Evolutionary conservation across 1,140 invertebrate species (phyloP), one percentile per base, ranked within the genome.

Genomic region (Littorina saxatilis): DNA sequence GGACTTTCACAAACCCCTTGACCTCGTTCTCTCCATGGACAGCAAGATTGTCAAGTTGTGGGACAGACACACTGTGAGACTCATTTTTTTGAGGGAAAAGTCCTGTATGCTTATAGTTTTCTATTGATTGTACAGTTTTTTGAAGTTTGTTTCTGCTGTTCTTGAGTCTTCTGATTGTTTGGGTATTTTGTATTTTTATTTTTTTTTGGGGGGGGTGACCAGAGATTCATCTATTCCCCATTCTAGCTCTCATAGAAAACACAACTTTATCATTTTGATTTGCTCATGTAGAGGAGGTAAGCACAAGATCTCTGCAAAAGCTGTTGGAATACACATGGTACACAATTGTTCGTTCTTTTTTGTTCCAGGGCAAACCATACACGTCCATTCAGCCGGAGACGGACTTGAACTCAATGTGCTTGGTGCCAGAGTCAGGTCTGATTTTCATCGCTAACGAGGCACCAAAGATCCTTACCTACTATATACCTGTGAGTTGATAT

Each of bases 391-490:
- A 99, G 93, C 93, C 94, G 50, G 93, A 93, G 32, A 93, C 95
- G 27, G 94, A 96, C 81, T 96, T 99, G 70, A 99, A 99, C 93
- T 96, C 98, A 92, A 93, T 99, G 2, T 97, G 96, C 92, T 93
- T 97, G 27, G 95, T 98, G 83, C 97, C 97, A 27, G 95, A 97
- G 82, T 96, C 96, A 72, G 98, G 94, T 82, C 94, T 99, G 92
- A 93, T 99, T 77, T 98, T 99, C 91, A 95, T 99, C 87, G 97
- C 98, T 1, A 98, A 97, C 91, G 98, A 99, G 94, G 95, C 96
- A 86, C 94, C 95, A 17, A 99, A 99, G 94, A 98, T 99, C 92
- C 95, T 97, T 87, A 96, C 97, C 0, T 99, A 98, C 93, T 99
- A 98, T 88, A 96, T 99, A 82, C 99, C 98, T 15, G 94, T 94